Base-by-base conservation (phyloP, 2,113 vertebrate species). In the Cochlearius cochlearius region DNA sequence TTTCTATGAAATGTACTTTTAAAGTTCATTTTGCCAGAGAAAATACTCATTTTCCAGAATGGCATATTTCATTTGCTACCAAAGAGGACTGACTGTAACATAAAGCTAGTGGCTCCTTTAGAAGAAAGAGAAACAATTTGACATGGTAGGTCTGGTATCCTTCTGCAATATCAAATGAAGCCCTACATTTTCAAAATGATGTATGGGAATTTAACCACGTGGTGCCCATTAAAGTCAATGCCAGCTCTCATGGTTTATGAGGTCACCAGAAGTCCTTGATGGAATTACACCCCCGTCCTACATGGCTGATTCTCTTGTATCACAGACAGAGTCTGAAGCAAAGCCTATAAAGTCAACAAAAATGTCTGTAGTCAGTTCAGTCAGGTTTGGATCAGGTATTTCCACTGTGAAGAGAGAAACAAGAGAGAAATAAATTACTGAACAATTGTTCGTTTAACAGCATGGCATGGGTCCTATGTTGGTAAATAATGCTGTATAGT, bases 61-160 rank as follows among this genome's bases (percentile, higher is more conserved):
- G 64, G 58, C 63, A 66, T 97, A 97, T 97, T 96, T 97, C 93
- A 97, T 91, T 92, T 91, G 69, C 92, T 97, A 95, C 95, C 92
- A 96, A 96, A 96, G 82, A 89, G 53, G 69, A 82, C 76, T 89
- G 92, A 73, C 73, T 94, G 94, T 95, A 94, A 96, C 94, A 82
- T 89, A 97, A 97, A 92, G 95, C 93, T 55, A 36, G 94, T 87
- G 59, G 60, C 58, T 97, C 79, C 73, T 91, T 80, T 41, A 96
- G 94, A 97, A 97, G 95, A 96, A 97, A 97, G 91, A 94, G 88
- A 89, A 96, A 96, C 85, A 91, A 97, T 97, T 97, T 95, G 96
- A 89, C 94, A 97, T 83, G 95, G 95, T 95, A 93, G 94, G 91
- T 97, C 94, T 94, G 84, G 89, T 96, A 96, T 94, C 93, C 94